Base-by-base conservation (phyloP, 2,113 vertebrate genomes). In the Callorhinus ursinus region DNA sequence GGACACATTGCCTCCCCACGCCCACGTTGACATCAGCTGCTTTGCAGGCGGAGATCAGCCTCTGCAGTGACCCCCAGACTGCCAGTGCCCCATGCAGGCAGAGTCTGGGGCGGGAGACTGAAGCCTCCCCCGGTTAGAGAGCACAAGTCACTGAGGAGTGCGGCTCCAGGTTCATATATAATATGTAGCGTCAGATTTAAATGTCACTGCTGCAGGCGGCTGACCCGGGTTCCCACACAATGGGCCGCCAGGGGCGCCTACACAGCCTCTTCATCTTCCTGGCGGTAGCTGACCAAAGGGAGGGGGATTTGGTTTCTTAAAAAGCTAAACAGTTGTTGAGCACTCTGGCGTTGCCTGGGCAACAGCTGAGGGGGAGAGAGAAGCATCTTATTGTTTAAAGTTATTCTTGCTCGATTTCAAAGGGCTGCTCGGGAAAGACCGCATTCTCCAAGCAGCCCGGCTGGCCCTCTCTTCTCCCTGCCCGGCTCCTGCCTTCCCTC, bases 321-420 rank as follows among this genome's bases (percentile, higher is more conserved):
- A 98, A 96, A 97, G 96, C 96, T 97, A 97, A 98, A 97, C 98
- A 98, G 96, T 96, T 98, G 97, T 97, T 98, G 97, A 97, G 95
- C 95, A 91, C 97, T 98, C 97, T 94, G 95, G 84, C 77, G 98
- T 98, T 98, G 98, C 97, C 98, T 98, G 98, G 98, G 98, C 97
- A 98, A 98, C 96, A 8, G 97, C 97, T 1, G 12, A 96, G 76
- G 97, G 96, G 97, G 96, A 90, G 94, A 97, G 65, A 93, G 90
- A 97, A 95, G 96, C 97, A 96, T 97, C 97, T 97, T 98, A 93
- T 97, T 98, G 98, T 97, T 98, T 97, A 98, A 98, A 98, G 98
- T 98, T 98, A 97, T 98, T 97, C 98, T 97, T 97, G 96, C 95
- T 98, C 57, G 0, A 97, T 98, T 97, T 98, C 96, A 98, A 98